A percentile compares a stretch with the other conserved stretches of the same genome.
These are phyloP conservation scores for Aelia acuminata DNA, from an alignment of 2,888 invertebrate species.

Conservation along the genomic window DNA sequence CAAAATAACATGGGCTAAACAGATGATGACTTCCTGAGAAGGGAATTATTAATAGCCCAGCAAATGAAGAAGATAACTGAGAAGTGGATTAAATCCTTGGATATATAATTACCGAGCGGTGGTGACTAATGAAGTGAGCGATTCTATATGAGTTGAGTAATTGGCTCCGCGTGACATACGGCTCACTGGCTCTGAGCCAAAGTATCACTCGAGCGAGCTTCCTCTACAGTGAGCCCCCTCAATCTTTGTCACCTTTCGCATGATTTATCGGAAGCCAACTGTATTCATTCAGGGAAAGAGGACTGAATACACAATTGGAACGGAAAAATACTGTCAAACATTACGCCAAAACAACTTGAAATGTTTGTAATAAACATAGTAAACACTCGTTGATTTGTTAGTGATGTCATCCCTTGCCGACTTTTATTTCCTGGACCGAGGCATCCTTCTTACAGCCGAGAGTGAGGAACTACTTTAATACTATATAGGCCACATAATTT, in stretches of 20 bases:
- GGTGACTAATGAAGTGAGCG: neutral
- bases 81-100: neutral
- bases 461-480: too few relatives aligned
- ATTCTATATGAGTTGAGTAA: slow-evolving; percentile 40
- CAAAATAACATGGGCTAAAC: slow-evolving; percentile 6
- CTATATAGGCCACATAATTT: too few relatives aligned
- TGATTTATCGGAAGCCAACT: neutral
- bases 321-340: neutral
- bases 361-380: too few relatives aligned
- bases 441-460: too few relatives aligned
- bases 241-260: neutral
- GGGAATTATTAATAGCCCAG: neutral
- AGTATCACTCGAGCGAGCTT: neutral
- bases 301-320: too few relatives aligned
- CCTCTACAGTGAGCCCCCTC: too few relatives aligned
- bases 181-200: neutral
- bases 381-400: too few relatives aligned
- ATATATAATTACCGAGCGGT: slow-evolving; percentile 18
- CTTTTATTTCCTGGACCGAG: too few relatives aligned
- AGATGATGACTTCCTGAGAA: neutral
- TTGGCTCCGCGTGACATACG: slow-evolving; percentile 1
- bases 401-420: too few relatives aligned
- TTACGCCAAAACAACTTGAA: too few relatives aligned
- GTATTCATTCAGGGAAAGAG: neutral
- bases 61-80: neutral